Base-by-base conservation (phyloP, 2,113 vertebrate species). In the Poeciliopsis prolifica region DNA sequence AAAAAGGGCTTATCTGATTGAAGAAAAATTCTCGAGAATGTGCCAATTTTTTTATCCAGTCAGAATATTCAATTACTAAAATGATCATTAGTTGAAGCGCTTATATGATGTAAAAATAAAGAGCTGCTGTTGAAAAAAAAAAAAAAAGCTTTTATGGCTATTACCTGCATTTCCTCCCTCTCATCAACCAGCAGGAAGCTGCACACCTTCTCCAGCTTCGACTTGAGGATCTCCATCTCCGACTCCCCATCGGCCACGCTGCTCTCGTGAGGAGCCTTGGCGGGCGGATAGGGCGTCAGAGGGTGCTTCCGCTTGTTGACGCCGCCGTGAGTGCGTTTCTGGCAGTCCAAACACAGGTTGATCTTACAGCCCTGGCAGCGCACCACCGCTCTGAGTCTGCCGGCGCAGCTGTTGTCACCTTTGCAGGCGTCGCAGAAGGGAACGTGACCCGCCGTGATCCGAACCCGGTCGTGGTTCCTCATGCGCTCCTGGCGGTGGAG, bases 121-220 rank as follows among this genome's bases (percentile, higher is more conserved):
- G 3, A 73, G 15, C 13, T 6, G 8, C 14, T 4, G 12, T 22
- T 7, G 4, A 42, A 70, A 11, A 0, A 8, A 10, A 1, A 35
- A 70, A 10, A 0, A 8, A 11, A 1, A 35, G 12, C 11, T 48
- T 48, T 24, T 28, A 0, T 37, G 5, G 3, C 2, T 3, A 70
- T 61, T 76, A 99, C 98, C 95, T 98, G 96, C 95, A 99, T 97
- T 82, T 97, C 96, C 83, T 99, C 98, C 33, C 95, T 97, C 88
- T 99, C 97, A 79, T 99, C 97, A 87, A 99, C 98, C 44, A 99
- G 87, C 28, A 99, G 95, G 81, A 99, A 99, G 93, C 97, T 99
- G 91, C 91, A 87, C 85, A 97, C 97, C 60, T 94, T 95, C 87
- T 98, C 97, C 28, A 97, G 95, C 89, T 94, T 96, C 69, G 93